Percentiles rank a stretch among this genome's conserved stretches.
Evolutionary conservation across 2,888 invertebrate species (phyloP).

Genomic region (Alviniconcha strummeri): DNA sequence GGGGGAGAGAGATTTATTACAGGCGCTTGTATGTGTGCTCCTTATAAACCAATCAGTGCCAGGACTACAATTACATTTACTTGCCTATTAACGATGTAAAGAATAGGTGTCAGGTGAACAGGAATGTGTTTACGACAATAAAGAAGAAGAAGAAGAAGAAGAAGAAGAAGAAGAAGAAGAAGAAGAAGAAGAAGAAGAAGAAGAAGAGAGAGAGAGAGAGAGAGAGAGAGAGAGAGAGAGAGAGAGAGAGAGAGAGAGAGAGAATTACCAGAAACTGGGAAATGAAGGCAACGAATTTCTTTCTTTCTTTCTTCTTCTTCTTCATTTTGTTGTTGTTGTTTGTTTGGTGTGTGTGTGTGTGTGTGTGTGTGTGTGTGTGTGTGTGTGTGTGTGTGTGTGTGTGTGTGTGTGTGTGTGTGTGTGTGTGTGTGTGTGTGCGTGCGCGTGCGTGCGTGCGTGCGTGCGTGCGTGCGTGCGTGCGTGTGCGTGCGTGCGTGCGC

Average conservation of each 20-base stretch:
- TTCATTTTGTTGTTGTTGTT: neutral
- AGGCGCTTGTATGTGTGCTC: too few species aligned
- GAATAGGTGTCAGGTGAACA: too few species aligned
- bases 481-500: neutral
- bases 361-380: neutral
- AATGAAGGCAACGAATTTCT: too few species aligned
- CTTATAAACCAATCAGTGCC: too few species aligned
- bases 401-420: neutral
- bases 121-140: neutral
- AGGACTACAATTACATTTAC: too few species aligned
- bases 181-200: neutral
- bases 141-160: neutral
- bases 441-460: neutral
- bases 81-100: too few species aligned
- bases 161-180: neutral
- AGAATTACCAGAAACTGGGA: neutral
- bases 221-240: neutral
- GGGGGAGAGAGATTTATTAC: too few species aligned
- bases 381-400: conserved; percentile 1
- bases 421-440: conserved; percentile 5
- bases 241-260: conserved; percentile 2
- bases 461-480: neutral
- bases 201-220: neutral
- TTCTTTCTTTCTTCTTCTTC: neutral
- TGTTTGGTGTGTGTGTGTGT: neutral